Evolutionary conservation across 1,140 invertebrate species (phyloP), one percentile per base, ranked within the genome.

Genomic region (Drosophila carrolli): DNA sequence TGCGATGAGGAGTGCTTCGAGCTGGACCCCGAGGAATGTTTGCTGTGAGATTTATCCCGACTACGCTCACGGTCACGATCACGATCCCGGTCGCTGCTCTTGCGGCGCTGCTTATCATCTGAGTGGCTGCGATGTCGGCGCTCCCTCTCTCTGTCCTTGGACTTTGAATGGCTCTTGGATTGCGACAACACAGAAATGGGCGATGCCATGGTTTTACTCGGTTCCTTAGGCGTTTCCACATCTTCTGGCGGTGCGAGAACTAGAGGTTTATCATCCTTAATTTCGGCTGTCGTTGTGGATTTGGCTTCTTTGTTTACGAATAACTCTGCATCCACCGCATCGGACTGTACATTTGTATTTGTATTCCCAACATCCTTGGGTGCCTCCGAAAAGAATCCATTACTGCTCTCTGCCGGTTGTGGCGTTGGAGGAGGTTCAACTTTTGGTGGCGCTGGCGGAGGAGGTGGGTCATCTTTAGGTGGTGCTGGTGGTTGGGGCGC

Each of bases 1-100:
- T 80, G 76, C 2, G 79, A 77, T 13, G 81, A 70, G 11, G 90
- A 90, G 53, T 90, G 80, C 27, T 91, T 91, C 0, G 82, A 81
- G 41, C 75, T 91, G 29, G 74, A 78, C 9, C 53, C 65, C 1
- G 79, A 80, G 41, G 79, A 79, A 40, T 75, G 75, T 51, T 91
- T 86, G 50, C 68, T 82, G 16, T 76, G 71, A 4, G 75, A 75
- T 27, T 84, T 84, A 10, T 89, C 84, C 5, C 65, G 71, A 5
- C 75, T 65, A 14, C 51, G 44, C 14, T 81, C 70, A 3, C 58
- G 38, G 19, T 76, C 71, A n/a, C 76, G 70, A 5, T 81, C 74
- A 1, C 68, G 67, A 23, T 83, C 81, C 4, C 47, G 71, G 23
- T 48, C 47, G 78, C 55, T 72, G n/a, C 76, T 72, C 46, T 72